Percentiles rank a stretch among this genome's conserved stretches.
Conservation (phyloP, 2,113 vertebrate genomes). For the Puntigrus tetrazona region DNA sequence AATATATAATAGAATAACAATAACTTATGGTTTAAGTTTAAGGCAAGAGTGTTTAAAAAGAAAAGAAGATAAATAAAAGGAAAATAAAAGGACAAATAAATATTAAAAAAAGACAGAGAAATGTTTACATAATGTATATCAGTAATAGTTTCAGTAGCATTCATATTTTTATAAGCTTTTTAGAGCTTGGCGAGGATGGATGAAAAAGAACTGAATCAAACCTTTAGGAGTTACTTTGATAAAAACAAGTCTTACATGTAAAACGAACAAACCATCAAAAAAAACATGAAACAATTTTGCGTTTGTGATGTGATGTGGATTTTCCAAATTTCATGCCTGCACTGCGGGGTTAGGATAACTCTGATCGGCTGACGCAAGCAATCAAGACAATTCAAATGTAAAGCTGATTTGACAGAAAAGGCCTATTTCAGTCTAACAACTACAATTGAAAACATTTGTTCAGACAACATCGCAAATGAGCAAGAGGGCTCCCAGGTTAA, state of each 20-base stretch:
- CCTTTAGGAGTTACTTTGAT: too few relatives aligned
- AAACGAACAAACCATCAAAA: too few relatives aligned
- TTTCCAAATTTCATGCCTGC: background rate
- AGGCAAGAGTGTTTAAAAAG: too few relatives aligned
- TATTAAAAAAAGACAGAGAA: background rate
- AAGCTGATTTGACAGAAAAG: slow-evolving; percentile 19
- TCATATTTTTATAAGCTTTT: too few relatives aligned
- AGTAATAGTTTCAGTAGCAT: background rate
- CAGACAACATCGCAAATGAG: slow-evolving; percentile 44
- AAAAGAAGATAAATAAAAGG: too few relatives aligned
- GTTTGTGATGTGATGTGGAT: background rate
- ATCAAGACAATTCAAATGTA: background rate
- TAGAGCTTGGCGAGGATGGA: background rate
- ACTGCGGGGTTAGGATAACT: background rate
- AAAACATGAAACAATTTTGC: too few relatives aligned
- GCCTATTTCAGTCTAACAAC: slow-evolving; percentile 11
- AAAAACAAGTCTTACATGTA: too few relatives aligned
- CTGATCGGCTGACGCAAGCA: background rate
- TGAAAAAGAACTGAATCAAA: background rate
- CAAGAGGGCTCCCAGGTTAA: slow-evolving; percentile 58
- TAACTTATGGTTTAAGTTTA: too few relatives aligned
- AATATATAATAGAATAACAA: too few relatives aligned
- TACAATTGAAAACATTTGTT: slow-evolving; percentile 15
- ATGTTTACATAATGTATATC: background rate
- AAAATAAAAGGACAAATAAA: too few relatives aligned